Base-by-base conservation (phyloP, 2,113 vertebrate genomes). In the Gobio gobio region DNA sequence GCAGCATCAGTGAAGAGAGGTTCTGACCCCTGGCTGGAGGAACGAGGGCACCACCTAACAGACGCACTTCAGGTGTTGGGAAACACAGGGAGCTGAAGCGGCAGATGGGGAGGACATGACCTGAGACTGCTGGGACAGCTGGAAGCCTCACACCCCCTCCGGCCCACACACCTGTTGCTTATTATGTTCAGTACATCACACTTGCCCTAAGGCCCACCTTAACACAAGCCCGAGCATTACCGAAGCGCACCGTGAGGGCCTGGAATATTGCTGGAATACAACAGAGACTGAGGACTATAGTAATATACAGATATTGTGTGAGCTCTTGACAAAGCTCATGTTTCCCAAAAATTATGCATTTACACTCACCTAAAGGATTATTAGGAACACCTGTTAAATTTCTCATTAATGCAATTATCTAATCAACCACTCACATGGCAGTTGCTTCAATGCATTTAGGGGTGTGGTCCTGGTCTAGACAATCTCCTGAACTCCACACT, bases 141-240 rank as follows among this genome's bases (percentile, higher is more conserved):
- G 94, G 78, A 87, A 79, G 76, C 45, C 49, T 88, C 72, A 85
- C 86, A 89, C 88, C 90, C 86, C 84, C 90, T 90, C 89, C 72
- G 85, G 82, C 88, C 90, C 88, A 88, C 89, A 91, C 94, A 94
- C 94, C 94, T 95, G 94, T 94, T 95, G 91, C 87, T 87, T 88
- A 94, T 93, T 90, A 93, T 91, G 90, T 94, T 87, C 86, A 89
- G 90, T 92, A 91, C 89, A 91, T 80, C 87, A 89, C 89, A 89
- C 92, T 88, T 58, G 87, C 40, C 83, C 56, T 10, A 51, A 22
- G 54, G 86, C 77, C 26, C 51, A 77, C 86, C 77, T 89, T 83
- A 80, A 83, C 75, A 87, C 87, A 68, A 79, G 29, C 33, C 43
- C 36, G 20, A 33, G 10, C 20, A 47, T 51, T 77, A 87, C 75